A percentile compares a stretch with the other conserved stretches of the same genome.
Evolutionary conservation across 2,888 invertebrate species (phyloP).

Genomic region (Apotomis capreana): DNA sequence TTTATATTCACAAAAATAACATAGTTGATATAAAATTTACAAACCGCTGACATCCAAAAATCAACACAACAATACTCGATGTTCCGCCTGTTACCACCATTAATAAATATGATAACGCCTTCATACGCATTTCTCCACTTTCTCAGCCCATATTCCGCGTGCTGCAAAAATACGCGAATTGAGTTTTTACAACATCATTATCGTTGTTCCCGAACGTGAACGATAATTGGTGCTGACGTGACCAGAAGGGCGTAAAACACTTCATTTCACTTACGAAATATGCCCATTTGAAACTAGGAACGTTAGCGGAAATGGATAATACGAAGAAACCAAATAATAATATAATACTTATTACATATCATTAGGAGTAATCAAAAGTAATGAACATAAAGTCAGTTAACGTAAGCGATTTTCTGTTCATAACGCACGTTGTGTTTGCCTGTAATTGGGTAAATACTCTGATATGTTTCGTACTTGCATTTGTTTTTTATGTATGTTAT

Average conservation of each 20-base stretch:
- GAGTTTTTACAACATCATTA: slow-evolving; percentile 32
- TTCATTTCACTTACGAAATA: background rate
- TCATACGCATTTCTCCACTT: slow-evolving; percentile 3
- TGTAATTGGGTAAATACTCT: too few species aligned
- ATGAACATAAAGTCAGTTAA: background rate
- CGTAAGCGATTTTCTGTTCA: too few species aligned
- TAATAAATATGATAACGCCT: slow-evolving; percentile 16
- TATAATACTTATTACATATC: too few species aligned
- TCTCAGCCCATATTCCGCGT: slow-evolving; percentile 4
- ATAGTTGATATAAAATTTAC: too few species aligned
- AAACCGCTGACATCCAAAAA: background rate
- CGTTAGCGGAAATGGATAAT: background rate
- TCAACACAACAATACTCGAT: background rate
- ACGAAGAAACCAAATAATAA: background rate
- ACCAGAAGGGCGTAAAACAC: background rate
- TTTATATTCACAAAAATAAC: too few species aligned
- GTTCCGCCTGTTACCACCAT: slow-evolving; percentile 3
- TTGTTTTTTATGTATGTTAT: too few species aligned
- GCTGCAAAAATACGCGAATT: slow-evolving; percentile 20
- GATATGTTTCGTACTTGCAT: too few species aligned
- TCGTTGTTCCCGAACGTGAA: slow-evolving; percentile 10
- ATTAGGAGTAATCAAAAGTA: background rate
- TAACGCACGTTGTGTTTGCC: too few species aligned
- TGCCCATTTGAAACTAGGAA: background rate
- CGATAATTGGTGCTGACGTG: slow-evolving; percentile 6